Percentiles rank a stretch among this genome's conserved stretches.
These are phyloP conservation scores for Anabas testudineus DNA, from an alignment of 2,797 vertebrate genomes.

Conservation along the genomic window DNA sequence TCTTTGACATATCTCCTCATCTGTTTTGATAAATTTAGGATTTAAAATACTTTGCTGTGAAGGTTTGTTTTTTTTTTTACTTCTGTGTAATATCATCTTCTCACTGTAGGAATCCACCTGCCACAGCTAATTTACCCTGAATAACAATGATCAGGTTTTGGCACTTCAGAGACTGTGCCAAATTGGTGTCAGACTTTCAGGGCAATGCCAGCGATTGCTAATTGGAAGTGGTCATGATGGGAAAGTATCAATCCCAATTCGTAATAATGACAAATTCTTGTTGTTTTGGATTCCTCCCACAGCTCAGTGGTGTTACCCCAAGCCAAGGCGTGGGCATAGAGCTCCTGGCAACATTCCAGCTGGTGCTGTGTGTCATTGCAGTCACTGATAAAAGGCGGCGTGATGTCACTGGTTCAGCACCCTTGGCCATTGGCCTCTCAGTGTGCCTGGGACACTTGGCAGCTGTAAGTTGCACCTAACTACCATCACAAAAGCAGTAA, in stretches of 20 bases:
- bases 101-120: no score
- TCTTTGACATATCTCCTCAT: constrained; percentile 13
- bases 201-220: constrained; percentile 28
- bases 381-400: constrained; percentile 93
- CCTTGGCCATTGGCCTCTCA: constrained; percentile 95
- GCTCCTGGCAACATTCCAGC: constrained; percentile 95
- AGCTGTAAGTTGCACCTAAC: constrained; percentile 87
- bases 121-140: not conserved
- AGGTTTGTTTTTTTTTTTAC: constrained; percentile 1
- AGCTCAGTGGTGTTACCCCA: constrained; percentile 83
- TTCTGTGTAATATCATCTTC: constrained; percentile 14
- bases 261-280: constrained; percentile 57
- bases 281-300: constrained; percentile 60
- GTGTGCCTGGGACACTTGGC: constrained; percentile 95
- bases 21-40: constrained; percentile 8
- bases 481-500: not conserved
- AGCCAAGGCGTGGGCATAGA: constrained; percentile 95
- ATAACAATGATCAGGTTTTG: constrained; percentile 22
- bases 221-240: constrained; percentile 29
- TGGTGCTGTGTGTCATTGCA: constrained; percentile 96
- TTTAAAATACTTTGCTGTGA: not conserved
- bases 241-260: constrained; percentile 44
- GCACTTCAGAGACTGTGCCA: constrained; percentile 29
- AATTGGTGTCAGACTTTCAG: constrained; percentile 31
- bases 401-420: constrained; percentile 92